Conservation (phyloP, 2,113 vertebrate genomes). For the Poeciliopsis occidentalis region DNA sequence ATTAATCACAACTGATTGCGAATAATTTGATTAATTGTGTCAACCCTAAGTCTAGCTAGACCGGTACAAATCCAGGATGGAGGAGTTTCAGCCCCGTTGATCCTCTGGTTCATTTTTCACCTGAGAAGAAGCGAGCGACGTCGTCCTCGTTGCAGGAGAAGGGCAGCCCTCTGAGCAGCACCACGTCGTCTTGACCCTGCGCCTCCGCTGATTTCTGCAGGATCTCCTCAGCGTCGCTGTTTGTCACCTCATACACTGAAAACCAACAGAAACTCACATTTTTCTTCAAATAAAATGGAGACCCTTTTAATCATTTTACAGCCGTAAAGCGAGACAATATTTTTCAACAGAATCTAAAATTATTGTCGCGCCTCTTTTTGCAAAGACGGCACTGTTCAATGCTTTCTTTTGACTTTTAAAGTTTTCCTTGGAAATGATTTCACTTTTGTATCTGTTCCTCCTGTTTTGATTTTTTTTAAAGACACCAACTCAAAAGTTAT, state of each 20-base stretch:
- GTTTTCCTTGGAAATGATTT: neutral
- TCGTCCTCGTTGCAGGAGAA: constrained; percentile 85
- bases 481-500: too few species aligned
- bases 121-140: constrained; percentile 87
- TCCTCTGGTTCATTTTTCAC: constrained; percentile 36
- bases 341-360: too few species aligned
- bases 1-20: too few species aligned
- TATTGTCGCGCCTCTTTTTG: too few species aligned
- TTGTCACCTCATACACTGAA: constrained; percentile 85
- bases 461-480: too few species aligned
- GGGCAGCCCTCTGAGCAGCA: constrained; percentile 88
- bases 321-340: too few species aligned
- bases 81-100: too few species aligned
- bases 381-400: neutral
- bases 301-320: neutral
- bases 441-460: neutral
- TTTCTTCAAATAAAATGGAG: neutral
- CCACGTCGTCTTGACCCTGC: constrained; percentile 75
- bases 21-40: too few species aligned
- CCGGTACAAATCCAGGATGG: too few species aligned
- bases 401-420: neutral
- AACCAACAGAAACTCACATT: neutral
- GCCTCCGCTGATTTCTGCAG: constrained; percentile 65
- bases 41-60: too few species aligned
- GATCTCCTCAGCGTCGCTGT: constrained; percentile 85